Evolutionary conservation across 1,140 invertebrate species (phyloP), one percentile per base, ranked within the genome.

Genomic region (Drosophila equinoxialis): DNA sequence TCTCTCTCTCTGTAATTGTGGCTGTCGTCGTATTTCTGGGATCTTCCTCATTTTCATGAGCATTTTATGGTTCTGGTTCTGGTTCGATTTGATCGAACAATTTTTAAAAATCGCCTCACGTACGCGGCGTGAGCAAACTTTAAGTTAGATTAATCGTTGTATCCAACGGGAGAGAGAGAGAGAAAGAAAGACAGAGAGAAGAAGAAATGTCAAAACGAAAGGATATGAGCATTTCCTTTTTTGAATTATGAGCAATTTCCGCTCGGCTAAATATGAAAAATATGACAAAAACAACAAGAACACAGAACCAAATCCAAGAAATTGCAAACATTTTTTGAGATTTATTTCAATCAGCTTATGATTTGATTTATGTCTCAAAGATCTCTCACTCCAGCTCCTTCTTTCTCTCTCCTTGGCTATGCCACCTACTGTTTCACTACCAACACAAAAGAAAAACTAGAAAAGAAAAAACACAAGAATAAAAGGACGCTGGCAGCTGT

Each of bases 181-280:
- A 48, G 45, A 8, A 10, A 51, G 17, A 17, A 6, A 51, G 20
- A 23, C 8, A 51, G 17, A 3, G 17, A 51, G 65, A 67, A 66
- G 64, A 70, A 78, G 74, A 89, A 90, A 81, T 89, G 85, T 90
- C 84, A 84, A 81, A 81, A 72, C 77, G 74, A 89, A 89, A 89
- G 84, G 84, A 89, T 89, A 90, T 89, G 85, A 69, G 84, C 85
- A 90, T 89, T 89, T 89, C 84, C 84, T 89, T 89, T 78, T 75
- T 83, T 89, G 81, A 89, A 77, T 89, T 89, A 89, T 90, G 84
- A 70, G 65, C 84, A 71, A 77, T 71, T 81, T 89, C 84, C 84
- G 85, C 74, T 84, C 84, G 60, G 77, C 77, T 87, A 87, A 87
- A 89, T 85, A 89, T 90, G 84, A 89, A 54, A 67, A 33, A 62